Conservation (phyloP, 1,140 invertebrate species). For the Drosophila navojoa region DNA sequence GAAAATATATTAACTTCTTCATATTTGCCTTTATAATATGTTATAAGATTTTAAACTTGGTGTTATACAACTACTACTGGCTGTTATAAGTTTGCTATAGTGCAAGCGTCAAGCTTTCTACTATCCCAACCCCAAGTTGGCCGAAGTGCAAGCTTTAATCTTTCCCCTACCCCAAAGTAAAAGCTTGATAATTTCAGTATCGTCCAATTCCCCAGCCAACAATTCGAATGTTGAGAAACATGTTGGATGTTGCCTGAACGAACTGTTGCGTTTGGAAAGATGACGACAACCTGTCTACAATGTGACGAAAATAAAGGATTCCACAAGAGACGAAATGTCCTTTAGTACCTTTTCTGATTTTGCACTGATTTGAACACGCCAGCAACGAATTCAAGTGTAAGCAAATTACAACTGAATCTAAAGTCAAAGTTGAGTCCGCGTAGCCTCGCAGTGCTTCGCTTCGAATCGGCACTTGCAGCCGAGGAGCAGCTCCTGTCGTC, state of each 20-base stretch:
- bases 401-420: background rate
- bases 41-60: slow-evolving; percentile 39
- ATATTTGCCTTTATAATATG: background rate
- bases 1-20: background rate
- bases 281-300: slow-evolving; percentile 14
- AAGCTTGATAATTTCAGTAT: background rate
- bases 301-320: slow-evolving; percentile 67
- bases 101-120: background rate
- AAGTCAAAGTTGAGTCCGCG: slow-evolving; percentile 10
- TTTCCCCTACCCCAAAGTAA: background rate
- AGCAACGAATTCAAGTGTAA: slow-evolving; percentile 28
- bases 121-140: background rate
- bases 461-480: background rate
- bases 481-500: slow-evolving; percentile 43
- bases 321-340: slow-evolving; percentile 63
- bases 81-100: background rate
- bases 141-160: background rate
- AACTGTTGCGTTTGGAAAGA: background rate
- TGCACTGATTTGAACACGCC: slow-evolving; percentile 72
- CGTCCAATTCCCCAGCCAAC: slow-evolving; percentile 34
- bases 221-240: slow-evolving; percentile 26
- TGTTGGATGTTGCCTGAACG: slow-evolving; percentile 10
- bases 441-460: background rate
- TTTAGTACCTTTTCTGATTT: slow-evolving; percentile 76
- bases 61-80: slow-evolving; percentile 26